Evolutionary conservation across 2,888 invertebrate species (phyloP).

Genomic region (Drosophila borborema): DNA sequence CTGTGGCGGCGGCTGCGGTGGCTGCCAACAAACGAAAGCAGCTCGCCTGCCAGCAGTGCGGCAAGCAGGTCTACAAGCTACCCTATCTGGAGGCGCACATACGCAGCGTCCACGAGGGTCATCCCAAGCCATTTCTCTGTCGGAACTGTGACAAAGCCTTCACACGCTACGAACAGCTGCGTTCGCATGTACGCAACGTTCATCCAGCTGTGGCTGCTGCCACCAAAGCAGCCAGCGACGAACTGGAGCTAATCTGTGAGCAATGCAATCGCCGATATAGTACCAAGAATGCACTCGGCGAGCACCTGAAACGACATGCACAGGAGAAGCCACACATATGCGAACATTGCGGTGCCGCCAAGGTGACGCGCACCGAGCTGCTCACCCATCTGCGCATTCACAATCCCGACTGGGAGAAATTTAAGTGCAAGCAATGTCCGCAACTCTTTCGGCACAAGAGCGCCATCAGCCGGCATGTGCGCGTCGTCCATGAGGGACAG

Average conservation of each 20-base stretch:
- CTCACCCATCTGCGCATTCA: slow-evolving; percentile 82
- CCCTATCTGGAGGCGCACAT: slow-evolving; percentile 81
- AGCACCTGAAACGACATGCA: slow-evolving; percentile 81
- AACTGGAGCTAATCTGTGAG: slow-evolving; percentile 64
- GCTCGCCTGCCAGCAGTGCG: slow-evolving; percentile 67
- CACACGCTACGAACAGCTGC: slow-evolving; percentile 75
- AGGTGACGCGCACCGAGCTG: slow-evolving; percentile 82
- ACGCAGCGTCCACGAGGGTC: slow-evolving; percentile 78
- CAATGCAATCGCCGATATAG: slow-evolving; percentile 79
- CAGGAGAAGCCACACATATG: slow-evolving; percentile 81
- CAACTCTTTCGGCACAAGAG: slow-evolving; percentile 82
- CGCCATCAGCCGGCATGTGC: slow-evolving; percentile 78
- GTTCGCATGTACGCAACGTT: slow-evolving; percentile 68
- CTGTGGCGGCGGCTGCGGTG: neutral
- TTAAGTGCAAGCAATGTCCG: slow-evolving; percentile 80
- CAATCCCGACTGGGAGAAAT: slow-evolving; percentile 80
- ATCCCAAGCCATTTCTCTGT: slow-evolving; percentile 80
- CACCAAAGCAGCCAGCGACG: slow-evolving; percentile 17
- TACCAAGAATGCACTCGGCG: slow-evolving; percentile 80
- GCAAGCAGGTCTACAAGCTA: slow-evolving; percentile 79
- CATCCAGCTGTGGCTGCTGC: slow-evolving; percentile 49
- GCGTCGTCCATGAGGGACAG: slow-evolving; percentile 82
- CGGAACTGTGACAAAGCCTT: slow-evolving; percentile 73
- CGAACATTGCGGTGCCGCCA: slow-evolving; percentile 80
- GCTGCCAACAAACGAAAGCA: slow-evolving; percentile 50